Conservation (phyloP, 2,113 vertebrate species). For the Ploceus nigricollis region DNA sequence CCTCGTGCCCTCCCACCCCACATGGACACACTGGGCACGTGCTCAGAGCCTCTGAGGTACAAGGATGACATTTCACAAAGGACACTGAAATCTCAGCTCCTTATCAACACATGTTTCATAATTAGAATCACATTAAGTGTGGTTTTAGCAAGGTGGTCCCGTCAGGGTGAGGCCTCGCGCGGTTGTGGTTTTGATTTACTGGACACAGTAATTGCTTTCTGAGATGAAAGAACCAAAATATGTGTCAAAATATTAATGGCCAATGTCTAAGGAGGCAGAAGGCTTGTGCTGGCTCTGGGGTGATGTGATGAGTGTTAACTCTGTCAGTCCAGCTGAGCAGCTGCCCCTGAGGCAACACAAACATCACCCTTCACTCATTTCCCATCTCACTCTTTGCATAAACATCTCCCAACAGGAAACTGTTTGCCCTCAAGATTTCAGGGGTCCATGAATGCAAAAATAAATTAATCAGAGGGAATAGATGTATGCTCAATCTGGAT, state of each 20-base stretch:
- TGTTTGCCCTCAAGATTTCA: not conserved
- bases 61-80: not conserved
- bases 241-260: not conserved
- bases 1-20: not conserved
- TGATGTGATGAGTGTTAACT: not conserved
- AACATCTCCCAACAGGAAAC: not conserved
- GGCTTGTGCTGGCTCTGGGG: not conserved
- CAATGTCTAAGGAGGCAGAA: not conserved
- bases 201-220: not conserved
- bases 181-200: not conserved
- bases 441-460: not conserved
- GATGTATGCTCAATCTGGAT: not conserved
- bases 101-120: not conserved
- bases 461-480: not conserved
- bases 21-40: rapidly evolving
- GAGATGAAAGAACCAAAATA: not conserved
- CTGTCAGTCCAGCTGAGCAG: not conserved
- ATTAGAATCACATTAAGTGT: rapidly evolving
- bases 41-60: not conserved
- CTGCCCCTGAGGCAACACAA: not conserved
- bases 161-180: not conserved
- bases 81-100: not conserved
- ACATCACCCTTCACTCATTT: not conserved
- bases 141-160: not conserved
- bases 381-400: not conserved